A percentile compares a stretch with the other conserved stretches of the same genome.
Conservation (phyloP, 2,888 invertebrate genomes). For the Dryococelus australis region DNA sequence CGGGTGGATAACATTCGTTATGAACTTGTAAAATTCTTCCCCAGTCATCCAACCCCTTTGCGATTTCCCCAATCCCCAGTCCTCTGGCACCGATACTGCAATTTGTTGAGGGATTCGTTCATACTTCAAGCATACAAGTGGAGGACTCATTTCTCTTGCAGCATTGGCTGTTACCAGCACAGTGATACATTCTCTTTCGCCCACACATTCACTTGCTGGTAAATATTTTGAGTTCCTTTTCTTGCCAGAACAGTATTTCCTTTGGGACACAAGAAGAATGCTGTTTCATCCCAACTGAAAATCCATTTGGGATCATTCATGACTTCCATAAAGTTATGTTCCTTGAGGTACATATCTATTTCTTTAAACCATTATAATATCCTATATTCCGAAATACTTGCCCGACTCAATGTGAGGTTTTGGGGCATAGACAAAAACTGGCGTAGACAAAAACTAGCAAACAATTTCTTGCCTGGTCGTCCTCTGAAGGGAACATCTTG, state of each 20-base stretch:
- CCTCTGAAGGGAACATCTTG: slow-evolving; percentile 37
- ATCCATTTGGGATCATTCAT: slow-evolving; percentile 50
- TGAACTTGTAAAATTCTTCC: slow-evolving; percentile 46
- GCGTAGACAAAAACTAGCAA: slow-evolving; percentile 51
- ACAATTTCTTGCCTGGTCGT: slow-evolving; percentile 53
- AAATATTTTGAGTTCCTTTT: slow-evolving; percentile 33
- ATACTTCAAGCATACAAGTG: slow-evolving; percentile 46
- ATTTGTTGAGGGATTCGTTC: slow-evolving; percentile 46
- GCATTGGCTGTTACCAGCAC: slow-evolving; percentile 50
- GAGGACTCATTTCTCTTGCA: slow-evolving; percentile 46
- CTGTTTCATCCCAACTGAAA: slow-evolving; percentile 55
- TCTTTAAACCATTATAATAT: slow-evolving; percentile 52
- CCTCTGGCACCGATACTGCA: slow-evolving; percentile 43
- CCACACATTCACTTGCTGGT: slow-evolving; percentile 49
- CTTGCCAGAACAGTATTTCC: slow-evolving; percentile 51
- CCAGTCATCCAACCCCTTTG: slow-evolving; percentile 48
- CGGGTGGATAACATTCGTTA: slow-evolving; percentile 46
- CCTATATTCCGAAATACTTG: slow-evolving; percentile 50
- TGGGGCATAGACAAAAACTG: slow-evolving; percentile 54
- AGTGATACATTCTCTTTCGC: slow-evolving; percentile 52
- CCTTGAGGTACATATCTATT: slow-evolving; percentile 50
- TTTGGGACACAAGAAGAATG: slow-evolving; percentile 55
- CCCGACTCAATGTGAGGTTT: slow-evolving; percentile 50
- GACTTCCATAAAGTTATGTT: slow-evolving; percentile 47
- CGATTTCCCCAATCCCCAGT: slow-evolving; percentile 46